Evolutionary conservation across 2,797 vertebrate genomes (phyloP).

Genomic region (Geotrypetes seraphini): DNA sequence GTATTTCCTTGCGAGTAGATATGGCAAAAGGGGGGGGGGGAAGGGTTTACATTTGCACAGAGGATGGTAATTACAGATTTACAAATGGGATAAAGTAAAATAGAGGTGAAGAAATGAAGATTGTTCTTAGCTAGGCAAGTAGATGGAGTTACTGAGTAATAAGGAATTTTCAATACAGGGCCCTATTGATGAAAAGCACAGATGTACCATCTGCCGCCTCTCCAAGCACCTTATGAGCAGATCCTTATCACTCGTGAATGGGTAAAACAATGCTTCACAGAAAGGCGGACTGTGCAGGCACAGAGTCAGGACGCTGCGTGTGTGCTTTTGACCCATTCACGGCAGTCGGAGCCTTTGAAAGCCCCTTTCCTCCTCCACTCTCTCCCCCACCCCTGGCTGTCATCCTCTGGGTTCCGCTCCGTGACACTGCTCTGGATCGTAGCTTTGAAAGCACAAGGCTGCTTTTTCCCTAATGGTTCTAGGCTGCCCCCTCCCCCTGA

Average conservation of each 20-base stretch:
- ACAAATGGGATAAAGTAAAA: no score
- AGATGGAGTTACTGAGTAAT: no score
- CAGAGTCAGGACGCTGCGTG: conserved; percentile 19
- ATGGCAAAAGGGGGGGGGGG: no score
- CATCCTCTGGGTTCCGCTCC: conserved; percentile 37
- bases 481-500: background rate
- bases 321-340: conserved; percentile 30
- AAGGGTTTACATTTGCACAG: no score
- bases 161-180: no score
- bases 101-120: no score
- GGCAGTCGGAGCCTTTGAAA: conserved; percentile 32
- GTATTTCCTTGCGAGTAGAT: no score
- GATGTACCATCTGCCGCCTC: conserved; percentile 18
- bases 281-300: conserved; percentile 19
- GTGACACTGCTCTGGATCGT: conserved; percentile 12
- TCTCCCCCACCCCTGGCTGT: conserved; percentile 34
- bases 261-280: conserved; percentile 3
- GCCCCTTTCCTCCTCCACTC: background rate
- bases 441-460: conserved; percentile 10
- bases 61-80: no score
- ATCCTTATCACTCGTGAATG: conserved; percentile 8
- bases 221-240: background rate
- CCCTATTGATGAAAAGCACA: no score
- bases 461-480: background rate
- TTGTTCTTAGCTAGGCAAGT: no score